Conservation (phyloP, 1,140 invertebrate genomes). For the Maniola jurtina region DNA sequence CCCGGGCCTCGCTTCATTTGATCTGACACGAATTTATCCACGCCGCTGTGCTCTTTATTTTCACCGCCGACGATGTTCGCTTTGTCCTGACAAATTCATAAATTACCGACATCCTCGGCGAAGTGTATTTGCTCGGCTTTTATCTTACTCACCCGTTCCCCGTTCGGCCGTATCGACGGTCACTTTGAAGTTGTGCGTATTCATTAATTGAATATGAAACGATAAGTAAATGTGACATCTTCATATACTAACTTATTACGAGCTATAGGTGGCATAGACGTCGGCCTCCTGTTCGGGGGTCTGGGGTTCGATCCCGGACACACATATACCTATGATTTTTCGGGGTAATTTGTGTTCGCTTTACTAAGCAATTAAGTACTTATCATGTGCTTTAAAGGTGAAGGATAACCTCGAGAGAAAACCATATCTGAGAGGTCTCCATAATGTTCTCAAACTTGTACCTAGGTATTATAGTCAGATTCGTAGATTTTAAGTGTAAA, state of each 20-base stretch:
- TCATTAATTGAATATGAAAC: slow-evolving; percentile 35
- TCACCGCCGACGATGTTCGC: slow-evolving; percentile 70
- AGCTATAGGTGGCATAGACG: neutral
- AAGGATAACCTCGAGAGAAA: no score
- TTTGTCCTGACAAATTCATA: slow-evolving; percentile 78
- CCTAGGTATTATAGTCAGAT: no score
- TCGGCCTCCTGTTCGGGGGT: neutral
- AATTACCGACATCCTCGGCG: slow-evolving; percentile 76
- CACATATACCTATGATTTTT: neutral
- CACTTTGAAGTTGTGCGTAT: slow-evolving; percentile 50
- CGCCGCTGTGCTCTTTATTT: slow-evolving; percentile 69
- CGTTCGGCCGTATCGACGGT: slow-evolving; percentile 62
- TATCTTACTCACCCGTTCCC: slow-evolving; percentile 67
- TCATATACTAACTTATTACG: neutral
- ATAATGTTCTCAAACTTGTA: no score
- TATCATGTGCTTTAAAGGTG: no score
- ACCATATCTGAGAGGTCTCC: no score
- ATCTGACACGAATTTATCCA: slow-evolving; percentile 77
- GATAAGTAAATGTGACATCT: slow-evolving; percentile 9
- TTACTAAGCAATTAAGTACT: no score
- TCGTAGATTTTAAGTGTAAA: no score
- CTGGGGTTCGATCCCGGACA: no score
- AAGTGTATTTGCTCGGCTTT: slow-evolving; percentile 58
- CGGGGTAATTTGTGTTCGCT: no score
- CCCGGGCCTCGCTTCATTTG: slow-evolving; percentile 67